phyloP scores from a whole-genome alignment of 1,140 invertebrate genomes.

The Diplogasteroides magnus region DNA sequence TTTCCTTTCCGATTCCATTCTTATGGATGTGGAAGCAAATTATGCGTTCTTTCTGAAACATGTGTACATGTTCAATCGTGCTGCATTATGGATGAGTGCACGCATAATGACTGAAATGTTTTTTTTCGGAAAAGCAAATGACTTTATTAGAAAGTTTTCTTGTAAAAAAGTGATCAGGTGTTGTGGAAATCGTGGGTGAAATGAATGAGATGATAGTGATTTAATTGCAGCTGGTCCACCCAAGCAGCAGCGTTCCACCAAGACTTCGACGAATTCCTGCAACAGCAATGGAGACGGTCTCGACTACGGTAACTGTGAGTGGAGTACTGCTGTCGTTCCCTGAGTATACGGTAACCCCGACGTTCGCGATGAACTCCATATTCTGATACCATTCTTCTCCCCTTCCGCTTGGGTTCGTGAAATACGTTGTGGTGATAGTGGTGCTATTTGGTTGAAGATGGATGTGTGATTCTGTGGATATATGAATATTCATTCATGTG shows the following conservation, averaged over 20 bases:
- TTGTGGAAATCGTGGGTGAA: background rate
- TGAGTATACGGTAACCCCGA: conserved; percentile 14
- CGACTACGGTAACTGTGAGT: conserved; percentile 44
- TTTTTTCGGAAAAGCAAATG: too few species aligned
- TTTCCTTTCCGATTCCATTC: too few species aligned
- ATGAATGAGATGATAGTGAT: conserved; percentile 3
- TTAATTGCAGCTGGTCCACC: conserved; percentile 28
- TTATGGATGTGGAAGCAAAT: too few species aligned
- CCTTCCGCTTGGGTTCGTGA: background rate
- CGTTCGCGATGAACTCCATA: too few species aligned
- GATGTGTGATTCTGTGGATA: background rate
- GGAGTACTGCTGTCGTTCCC: background rate
- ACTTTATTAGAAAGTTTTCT: too few species aligned
- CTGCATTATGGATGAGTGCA: conserved; percentile 22
- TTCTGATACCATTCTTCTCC: background rate
- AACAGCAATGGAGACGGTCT: conserved; percentile 49
- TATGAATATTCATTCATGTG: background rate
- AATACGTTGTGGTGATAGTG: too few species aligned
- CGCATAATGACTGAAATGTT: conserved; percentile 14
- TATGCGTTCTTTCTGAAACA: too few species aligned
- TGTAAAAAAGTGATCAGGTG: too few species aligned
- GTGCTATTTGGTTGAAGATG: too few species aligned
- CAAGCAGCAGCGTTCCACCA: conserved; percentile 9
- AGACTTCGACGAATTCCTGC: conserved; percentile 33
- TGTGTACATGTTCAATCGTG: too few species aligned